Conservation (phyloP, 2,113 vertebrate genomes). For the Lipotes vexillifer region DNA sequence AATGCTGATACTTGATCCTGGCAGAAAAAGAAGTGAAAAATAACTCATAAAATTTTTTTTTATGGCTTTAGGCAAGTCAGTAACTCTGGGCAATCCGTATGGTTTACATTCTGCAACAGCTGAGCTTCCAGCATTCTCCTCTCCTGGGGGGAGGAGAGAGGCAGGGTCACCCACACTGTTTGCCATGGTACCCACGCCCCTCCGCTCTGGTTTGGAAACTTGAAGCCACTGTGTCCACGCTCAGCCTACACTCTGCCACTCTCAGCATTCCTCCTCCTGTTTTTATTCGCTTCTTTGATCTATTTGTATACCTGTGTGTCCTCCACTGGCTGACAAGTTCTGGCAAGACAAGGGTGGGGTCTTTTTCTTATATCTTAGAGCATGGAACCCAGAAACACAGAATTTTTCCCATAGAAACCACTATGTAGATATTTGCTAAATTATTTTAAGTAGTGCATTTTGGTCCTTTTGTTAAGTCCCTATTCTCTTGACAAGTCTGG, state of each 20-base stretch:
- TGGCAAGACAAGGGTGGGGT: neutral
- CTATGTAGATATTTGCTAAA: neutral
- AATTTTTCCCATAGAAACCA: neutral
- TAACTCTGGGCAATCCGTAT: conserved; percentile 60
- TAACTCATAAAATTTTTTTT: conserved; percentile 62
- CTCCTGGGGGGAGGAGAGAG: conserved; percentile 23
- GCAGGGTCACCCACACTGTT: conserved; percentile 26
- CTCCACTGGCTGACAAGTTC: neutral
- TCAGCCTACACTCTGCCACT: neutral
- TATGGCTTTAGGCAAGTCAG: conserved; percentile 71
- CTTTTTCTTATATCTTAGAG: conserved; percentile 4
- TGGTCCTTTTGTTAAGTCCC: neutral
- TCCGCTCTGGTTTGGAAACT: conserved; percentile 34
- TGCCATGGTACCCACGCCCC: neutral
- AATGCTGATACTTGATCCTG: conserved; percentile 66
- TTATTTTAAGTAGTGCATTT: neutral
- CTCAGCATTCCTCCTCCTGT: neutral
- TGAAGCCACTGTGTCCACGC: neutral
- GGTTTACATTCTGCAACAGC: conserved; percentile 68
- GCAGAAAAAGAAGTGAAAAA: conserved; percentile 73
- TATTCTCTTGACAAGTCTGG: neutral
- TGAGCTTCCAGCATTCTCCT: conserved; percentile 26
- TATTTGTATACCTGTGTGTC: neutral
- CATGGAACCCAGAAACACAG: neutral
- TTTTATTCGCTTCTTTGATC: neutral